These are phyloP conservation scores for Drosophila sulfurigaster DNA, from an alignment of 1,140 invertebrate species.

Conservation along the genomic window DNA sequence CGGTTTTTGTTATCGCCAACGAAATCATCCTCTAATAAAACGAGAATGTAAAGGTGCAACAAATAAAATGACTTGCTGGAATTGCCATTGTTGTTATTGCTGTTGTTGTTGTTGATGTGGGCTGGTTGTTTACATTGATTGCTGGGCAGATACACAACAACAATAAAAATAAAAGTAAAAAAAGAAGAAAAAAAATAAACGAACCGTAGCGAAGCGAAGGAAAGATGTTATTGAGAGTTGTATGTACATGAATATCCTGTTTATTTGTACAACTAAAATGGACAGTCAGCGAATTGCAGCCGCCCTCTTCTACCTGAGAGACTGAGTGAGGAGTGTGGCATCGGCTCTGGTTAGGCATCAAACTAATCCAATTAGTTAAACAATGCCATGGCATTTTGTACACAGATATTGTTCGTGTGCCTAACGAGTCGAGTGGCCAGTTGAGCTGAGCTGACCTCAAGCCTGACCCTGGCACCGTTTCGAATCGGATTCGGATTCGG, in stretches of 20 bases:
- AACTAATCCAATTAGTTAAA: conserved; percentile 75
- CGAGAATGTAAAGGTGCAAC: conserved; percentile 51
- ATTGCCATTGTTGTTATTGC: conserved; percentile 39
- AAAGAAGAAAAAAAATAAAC: neutral
- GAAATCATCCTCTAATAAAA: conserved; percentile 60
- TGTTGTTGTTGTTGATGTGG: conserved; percentile 32
- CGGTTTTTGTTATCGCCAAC: conserved; percentile 52
- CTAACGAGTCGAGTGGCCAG: conserved; percentile 24
- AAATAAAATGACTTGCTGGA: conserved; percentile 63
- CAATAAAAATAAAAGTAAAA: neutral
- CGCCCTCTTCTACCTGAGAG: conserved; percentile 4
- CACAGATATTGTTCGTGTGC: conserved; percentile 16
- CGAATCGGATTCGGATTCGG: conserved; percentile 9
- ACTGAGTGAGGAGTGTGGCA: neutral
- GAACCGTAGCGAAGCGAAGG: neutral
- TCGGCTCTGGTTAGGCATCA: conserved; percentile 60
- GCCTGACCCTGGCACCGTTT: conserved; percentile 8
- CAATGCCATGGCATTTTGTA: conserved; percentile 42
- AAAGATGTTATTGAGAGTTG: conserved; percentile 31
- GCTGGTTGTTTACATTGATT: conserved; percentile 64
- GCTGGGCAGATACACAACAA: conserved; percentile 22
- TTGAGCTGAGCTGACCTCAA: conserved; percentile 34
- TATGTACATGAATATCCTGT: conserved; percentile 42
- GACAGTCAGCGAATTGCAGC: conserved; percentile 30
- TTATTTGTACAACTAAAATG: conserved; percentile 49